A percentile compares a stretch with the other conserved stretches of the same genome.
Conservation (phyloP, 2,797 vertebrate genomes). For the Phaenicophaeus curvirostris region DNA sequence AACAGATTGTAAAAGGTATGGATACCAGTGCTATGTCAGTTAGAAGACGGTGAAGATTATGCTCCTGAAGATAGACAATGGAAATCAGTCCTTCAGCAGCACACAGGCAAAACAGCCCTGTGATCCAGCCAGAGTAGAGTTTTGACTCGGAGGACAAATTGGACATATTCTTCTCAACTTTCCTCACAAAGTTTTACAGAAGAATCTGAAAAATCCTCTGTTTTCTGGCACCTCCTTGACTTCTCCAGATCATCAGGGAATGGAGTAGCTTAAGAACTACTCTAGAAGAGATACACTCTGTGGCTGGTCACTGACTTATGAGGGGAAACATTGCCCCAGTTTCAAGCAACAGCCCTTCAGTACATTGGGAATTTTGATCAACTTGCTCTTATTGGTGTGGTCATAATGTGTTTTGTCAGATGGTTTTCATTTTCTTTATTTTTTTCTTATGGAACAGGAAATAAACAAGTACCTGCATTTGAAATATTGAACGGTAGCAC, state of each 20-base stretch:
- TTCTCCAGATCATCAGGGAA: not conserved
- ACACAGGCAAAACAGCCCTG: fast-evolving
- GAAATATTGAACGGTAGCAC: not conserved
- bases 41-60: not conserved
- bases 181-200: not conserved
- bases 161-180: not conserved
- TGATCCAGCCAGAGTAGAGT: not conserved
- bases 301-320: fast-evolving
- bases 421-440: not conserved
- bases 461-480: not conserved
- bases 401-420: not conserved
- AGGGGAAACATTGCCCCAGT: not conserved
- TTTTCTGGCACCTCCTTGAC: fast-evolving
- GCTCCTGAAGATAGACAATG: not conserved
- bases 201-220: not conserved
- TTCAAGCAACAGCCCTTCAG: not conserved
- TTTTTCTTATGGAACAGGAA: not conserved
- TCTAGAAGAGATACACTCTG: not conserved
- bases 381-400: fast-evolving
- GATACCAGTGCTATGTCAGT: not conserved
- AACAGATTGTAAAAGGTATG: fast-evolving
- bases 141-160: not conserved
- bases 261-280: not conserved
- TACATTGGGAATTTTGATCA: not conserved
- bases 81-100: not conserved